A percentile compares a stretch with the other conserved stretches of the same genome.
These are phyloP conservation scores for Tricholaema leucomelas DNA, from an alignment of 2,113 vertebrate genomes.

Conservation along the genomic window DNA sequence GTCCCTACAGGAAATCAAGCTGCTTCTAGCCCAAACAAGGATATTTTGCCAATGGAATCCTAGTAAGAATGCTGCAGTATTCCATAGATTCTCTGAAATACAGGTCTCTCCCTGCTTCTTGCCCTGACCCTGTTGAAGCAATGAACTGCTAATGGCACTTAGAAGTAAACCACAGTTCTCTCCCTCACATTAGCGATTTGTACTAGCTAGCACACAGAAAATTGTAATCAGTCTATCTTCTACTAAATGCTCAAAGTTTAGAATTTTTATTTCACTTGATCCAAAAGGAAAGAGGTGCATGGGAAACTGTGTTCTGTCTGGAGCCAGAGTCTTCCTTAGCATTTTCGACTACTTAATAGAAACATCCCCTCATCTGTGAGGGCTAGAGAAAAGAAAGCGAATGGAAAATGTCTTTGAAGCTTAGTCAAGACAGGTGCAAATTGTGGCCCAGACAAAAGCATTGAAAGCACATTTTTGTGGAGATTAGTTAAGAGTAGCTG, in stretches of 20 bases:
- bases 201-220: background rate
- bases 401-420: background rate
- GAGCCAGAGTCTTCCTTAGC: background rate
- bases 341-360: background rate
- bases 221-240: background rate
- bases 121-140: background rate
- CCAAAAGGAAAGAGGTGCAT: background rate
- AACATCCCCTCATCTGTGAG: background rate
- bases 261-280: background rate
- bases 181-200: background rate
- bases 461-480: background rate
- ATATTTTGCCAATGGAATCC: background rate
- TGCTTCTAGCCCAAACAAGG: background rate
- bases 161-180: background rate
- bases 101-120: background rate
- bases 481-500: background rate
- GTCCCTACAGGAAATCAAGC: background rate
- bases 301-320: background rate
- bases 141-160: background rate
- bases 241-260: background rate
- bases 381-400: background rate
- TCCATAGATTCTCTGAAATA: background rate
- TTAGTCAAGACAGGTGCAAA: background rate
- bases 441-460: background rate
- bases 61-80: background rate